Percentiles rank a stretch among this genome's conserved stretches.
phyloP scores from a whole-genome alignment of 2,888 invertebrate genomes.

The Perdita meconis region DNA sequence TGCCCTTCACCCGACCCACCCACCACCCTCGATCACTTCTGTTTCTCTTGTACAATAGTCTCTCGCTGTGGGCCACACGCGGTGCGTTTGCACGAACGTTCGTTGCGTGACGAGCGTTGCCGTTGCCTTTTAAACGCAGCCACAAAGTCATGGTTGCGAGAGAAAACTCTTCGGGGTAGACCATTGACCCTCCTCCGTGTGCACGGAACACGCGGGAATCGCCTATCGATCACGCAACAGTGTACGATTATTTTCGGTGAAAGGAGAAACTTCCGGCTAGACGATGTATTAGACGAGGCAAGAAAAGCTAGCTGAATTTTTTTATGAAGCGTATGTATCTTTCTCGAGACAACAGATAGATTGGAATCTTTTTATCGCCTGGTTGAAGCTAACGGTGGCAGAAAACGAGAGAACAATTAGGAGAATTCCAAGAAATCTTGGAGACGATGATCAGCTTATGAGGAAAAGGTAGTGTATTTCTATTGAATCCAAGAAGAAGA shows the following conservation, averaged over 20 bases:
- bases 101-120: conserved; percentile 66
- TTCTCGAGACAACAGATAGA: too few relatives aligned
- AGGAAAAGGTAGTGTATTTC: too few relatives aligned
- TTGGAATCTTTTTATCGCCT: too few relatives aligned
- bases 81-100: conserved; percentile 62
- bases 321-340: too few relatives aligned
- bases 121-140: conserved; percentile 49
- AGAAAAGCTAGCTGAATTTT: too few relatives aligned
- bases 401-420: too few relatives aligned
- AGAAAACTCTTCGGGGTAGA: conserved; percentile 64
- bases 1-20: conserved; percentile 1
- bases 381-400: too few relatives aligned
- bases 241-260: background rate
- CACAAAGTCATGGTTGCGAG: conserved; percentile 63
- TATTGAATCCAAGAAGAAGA: too few relatives aligned
- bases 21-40: conserved; percentile 30
- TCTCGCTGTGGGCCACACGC: conserved; percentile 36
- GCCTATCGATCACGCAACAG: conserved; percentile 26
- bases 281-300: background rate
- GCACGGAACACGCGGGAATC: conserved; percentile 16
- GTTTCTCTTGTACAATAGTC: conserved; percentile 32
- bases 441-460: too few relatives aligned
- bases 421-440: too few relatives aligned
- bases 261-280: background rate
- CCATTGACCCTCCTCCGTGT: conserved; percentile 42